These are phyloP conservation scores for Lacanobia oleracea DNA, from an alignment of 2,888 invertebrate genomes.

Conservation along the genomic window DNA sequence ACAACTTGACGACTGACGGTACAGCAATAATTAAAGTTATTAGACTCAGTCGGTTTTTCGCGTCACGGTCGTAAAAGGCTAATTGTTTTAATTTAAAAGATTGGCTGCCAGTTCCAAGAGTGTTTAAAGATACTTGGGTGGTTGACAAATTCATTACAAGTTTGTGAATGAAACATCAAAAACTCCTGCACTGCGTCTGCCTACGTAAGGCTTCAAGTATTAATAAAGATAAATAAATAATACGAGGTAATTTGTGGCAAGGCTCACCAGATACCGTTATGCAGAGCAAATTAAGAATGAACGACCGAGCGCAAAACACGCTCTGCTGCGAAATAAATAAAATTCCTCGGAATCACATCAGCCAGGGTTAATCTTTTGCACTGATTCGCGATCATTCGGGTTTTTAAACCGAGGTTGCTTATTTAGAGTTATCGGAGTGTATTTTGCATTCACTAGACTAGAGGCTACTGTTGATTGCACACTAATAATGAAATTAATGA, in stretches of 20 bases:
- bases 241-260: conserved; percentile 54
- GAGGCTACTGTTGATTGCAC: neutral
- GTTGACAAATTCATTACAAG: conserved; percentile 29
- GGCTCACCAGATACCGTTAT: conserved; percentile 62
- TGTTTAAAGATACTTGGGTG: conserved; percentile 19
- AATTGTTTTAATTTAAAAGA: conserved; percentile 53
- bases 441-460: conserved; percentile 21
- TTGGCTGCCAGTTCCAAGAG: conserved; percentile 19
- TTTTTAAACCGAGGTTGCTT: conserved; percentile 9
- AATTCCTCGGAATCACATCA: conserved; percentile 35
- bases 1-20: conserved; percentile 18
- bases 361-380: conserved; percentile 20
- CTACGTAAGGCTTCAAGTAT: conserved; percentile 11
- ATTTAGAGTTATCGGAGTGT: conserved; percentile 9
- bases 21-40: conserved; percentile 53
- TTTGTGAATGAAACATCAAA: conserved; percentile 4
- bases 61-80: conserved; percentile 47
- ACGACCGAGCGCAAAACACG: conserved; percentile 43
- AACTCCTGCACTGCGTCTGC: conserved; percentile 10
- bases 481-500: neutral
- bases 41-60: conserved; percentile 50
- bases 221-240: conserved; percentile 43
- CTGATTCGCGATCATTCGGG: conserved; percentile 41
- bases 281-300: conserved; percentile 61
- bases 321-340: conserved; percentile 44